Percentiles rank a stretch among this genome's conserved stretches.
Conservation (phyloP, 2,888 invertebrate genomes). For the Pseudeuparius sepicola region DNA sequence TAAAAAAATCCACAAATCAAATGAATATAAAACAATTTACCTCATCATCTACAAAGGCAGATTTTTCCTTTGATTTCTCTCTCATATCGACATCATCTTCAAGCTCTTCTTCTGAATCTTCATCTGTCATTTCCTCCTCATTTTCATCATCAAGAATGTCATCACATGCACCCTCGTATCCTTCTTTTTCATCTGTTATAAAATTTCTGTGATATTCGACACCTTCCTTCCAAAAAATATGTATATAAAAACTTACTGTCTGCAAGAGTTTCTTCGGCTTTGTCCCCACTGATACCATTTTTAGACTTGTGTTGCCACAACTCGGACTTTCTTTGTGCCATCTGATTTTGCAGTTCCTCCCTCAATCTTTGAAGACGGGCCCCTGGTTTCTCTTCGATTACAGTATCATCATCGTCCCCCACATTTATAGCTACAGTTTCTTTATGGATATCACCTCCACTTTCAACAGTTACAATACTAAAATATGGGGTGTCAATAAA, state of each 20-base stretch:
- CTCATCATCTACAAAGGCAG: slow-evolving; percentile 34
- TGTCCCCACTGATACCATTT: slow-evolving; percentile 12
- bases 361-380: slow-evolving; percentile 60
- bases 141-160: slow-evolving; percentile 44
- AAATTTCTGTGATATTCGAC: too few species aligned
- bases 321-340: slow-evolving; percentile 57
- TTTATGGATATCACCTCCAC: slow-evolving; percentile 40
- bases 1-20: too few species aligned
- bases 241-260: too few species aligned
- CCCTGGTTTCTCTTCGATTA: slow-evolving; percentile 51
- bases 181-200: slow-evolving; percentile 17
- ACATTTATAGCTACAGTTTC: slow-evolving; percentile 34
- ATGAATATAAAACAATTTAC: too few species aligned
- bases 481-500: too few species aligned
- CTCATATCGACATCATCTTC: slow-evolving; percentile 38
- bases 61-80: slow-evolving; percentile 26
- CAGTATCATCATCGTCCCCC: slow-evolving; percentile 33
- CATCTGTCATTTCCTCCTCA: slow-evolving; percentile 42
- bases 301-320: slow-evolving; percentile 54
- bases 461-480: slow-evolving; percentile 37
- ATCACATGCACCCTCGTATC: slow-evolving; percentile 28
- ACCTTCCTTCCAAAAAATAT: too few species aligned
- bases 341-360: slow-evolving; percentile 58
- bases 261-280: slow-evolving; percentile 15
- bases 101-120: slow-evolving; percentile 38